Evolutionary conservation across 2,113 vertebrate genomes (phyloP).

Genomic region (Phyllopteryx taeniolatus): DNA sequence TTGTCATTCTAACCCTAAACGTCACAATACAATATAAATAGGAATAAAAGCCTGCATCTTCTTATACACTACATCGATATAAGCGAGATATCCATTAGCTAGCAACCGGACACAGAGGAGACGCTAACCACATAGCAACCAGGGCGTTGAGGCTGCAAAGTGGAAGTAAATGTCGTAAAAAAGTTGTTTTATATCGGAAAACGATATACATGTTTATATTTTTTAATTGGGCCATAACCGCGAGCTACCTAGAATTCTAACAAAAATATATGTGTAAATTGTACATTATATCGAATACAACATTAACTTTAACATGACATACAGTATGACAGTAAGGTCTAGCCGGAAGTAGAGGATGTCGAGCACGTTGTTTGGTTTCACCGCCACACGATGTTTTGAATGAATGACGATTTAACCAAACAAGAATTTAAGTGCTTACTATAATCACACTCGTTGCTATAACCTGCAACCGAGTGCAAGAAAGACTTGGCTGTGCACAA

Average conservation of each 20-base stretch:
- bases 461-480: neutral
- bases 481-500: neutral
- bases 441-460: neutral
- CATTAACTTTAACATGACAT: neutral
- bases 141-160: constrained; percentile 33
- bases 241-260: neutral
- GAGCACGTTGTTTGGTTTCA: neutral
- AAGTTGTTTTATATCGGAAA: neutral
- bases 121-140: constrained; percentile 66
- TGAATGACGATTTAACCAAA: neutral
- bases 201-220: neutral
- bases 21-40: neutral
- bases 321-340: too few species aligned
- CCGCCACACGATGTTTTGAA: neutral
- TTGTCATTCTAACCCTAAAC: neutral
- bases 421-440: rapidly evolving
- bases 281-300: neutral
- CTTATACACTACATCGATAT: neutral
- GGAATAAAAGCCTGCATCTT: neutral
- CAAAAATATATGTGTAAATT: neutral
- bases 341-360: constrained; percentile 54
- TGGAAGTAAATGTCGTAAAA: constrained; percentile 39
- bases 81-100: constrained; percentile 37
- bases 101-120: constrained; percentile 55
- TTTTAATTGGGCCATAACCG: neutral